phyloP scores from a whole-genome alignment of 2,113 vertebrate genomes.

The Salvelinus alpinus region DNA sequence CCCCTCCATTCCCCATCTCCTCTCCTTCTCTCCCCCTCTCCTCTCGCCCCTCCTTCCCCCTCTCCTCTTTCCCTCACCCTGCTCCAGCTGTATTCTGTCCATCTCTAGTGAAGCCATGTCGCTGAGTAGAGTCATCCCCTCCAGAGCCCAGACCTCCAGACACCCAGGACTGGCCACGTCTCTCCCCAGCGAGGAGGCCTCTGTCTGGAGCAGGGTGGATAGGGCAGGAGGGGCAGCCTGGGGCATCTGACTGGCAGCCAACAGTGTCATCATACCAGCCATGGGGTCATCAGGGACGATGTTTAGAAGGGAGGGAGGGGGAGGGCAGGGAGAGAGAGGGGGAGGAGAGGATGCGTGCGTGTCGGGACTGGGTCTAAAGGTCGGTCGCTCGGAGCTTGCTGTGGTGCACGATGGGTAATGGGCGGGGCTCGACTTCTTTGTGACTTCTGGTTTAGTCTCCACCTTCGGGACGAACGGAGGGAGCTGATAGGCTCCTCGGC shows the following conservation, averaged over 20 bases:
- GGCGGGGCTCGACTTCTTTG: constrained; percentile 23
- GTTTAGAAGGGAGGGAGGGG: constrained; percentile 45
- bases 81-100: constrained; percentile 67
- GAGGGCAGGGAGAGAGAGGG: constrained; percentile 49
- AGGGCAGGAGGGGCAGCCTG: constrained; percentile 70
- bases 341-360: constrained; percentile 42
- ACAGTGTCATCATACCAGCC: constrained; percentile 90
- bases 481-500: constrained; percentile 66
- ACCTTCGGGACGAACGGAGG: constrained; percentile 61
- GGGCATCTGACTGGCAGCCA: constrained; percentile 86
- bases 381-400: constrained; percentile 28
- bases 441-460: constrained; percentile 64
- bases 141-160: constrained; percentile 79
- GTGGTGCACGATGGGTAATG: constrained; percentile 29
- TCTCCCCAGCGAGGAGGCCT: constrained; percentile 37
- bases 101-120: constrained; percentile 90
- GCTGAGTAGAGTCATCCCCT: constrained; percentile 92
- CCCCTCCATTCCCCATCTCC: no score
- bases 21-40: no score
- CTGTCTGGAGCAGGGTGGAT: constrained; percentile 39
- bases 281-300: constrained; percentile 82
- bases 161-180: constrained; percentile 61
- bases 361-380: constrained; percentile 8
- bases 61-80: constrained; percentile 53
- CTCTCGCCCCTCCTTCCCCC: no score